Evolutionary conservation across 2,888 invertebrate species (phyloP).

Genomic region (Agonopterix arenella): DNA sequence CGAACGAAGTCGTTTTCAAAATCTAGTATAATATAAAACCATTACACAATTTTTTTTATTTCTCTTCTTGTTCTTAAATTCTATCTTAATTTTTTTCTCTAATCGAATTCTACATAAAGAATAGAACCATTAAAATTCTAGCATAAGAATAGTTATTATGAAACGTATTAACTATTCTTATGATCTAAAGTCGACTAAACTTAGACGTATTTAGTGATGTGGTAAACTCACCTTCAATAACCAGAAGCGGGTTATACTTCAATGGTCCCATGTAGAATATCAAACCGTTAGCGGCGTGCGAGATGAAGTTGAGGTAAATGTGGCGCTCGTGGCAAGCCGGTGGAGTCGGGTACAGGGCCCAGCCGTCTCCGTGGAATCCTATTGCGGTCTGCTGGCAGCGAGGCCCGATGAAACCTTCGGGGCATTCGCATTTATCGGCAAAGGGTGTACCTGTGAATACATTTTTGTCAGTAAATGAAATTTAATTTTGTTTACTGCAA

Average conservation of each 20-base stretch:
- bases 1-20: too few species aligned
- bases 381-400: conserved; percentile 93
- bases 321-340: conserved; percentile 91
- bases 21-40: too few species aligned
- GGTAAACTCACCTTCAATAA: conserved; percentile 77
- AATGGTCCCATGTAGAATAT: conserved; percentile 95
- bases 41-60: too few species aligned
- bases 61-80: too few species aligned
- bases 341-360: conserved; percentile 93
- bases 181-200: too few species aligned
- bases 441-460: conserved; percentile 65
- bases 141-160: too few species aligned
- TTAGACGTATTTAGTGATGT: not conserved
- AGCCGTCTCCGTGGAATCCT: conserved; percentile 93
- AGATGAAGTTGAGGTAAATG: conserved; percentile 88
- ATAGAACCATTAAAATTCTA: too few species aligned
- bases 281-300: conserved; percentile 86
- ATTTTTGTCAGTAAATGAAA: not conserved
- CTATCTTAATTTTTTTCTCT: too few species aligned
- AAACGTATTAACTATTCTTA: too few species aligned
- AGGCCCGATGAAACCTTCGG: conserved; percentile 87
- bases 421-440: conserved; percentile 87
- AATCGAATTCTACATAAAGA: too few species aligned
- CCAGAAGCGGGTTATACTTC: conserved; percentile 77
- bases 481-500: not conserved